phyloP scores from a whole-genome alignment of 2,888 invertebrate species.

The Apoderus coryli region DNA sequence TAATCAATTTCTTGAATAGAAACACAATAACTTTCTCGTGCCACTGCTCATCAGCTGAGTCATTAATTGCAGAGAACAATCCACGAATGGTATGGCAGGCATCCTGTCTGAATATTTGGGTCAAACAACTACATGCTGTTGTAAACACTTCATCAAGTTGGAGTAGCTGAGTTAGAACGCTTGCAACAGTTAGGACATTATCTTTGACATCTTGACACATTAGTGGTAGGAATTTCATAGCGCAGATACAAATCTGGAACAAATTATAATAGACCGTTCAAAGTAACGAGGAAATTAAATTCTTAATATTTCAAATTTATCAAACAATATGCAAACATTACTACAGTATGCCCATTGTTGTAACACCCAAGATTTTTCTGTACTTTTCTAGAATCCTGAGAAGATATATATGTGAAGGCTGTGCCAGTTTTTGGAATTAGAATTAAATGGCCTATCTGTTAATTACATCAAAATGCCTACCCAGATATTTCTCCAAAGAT shows the following conservation, averaged over 20 bases:
- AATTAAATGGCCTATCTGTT: too few relatives aligned
- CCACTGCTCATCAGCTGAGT: constrained; percentile 55
- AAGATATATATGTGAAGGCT: too few relatives aligned
- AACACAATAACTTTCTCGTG: constrained; percentile 82
- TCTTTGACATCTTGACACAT: constrained; percentile 77
- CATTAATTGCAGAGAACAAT: constrained; percentile 41
- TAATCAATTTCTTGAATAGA: constrained; percentile 48
- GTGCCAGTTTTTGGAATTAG: too few relatives aligned
- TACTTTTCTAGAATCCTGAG: too few relatives aligned
- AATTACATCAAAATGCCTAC: too few relatives aligned
- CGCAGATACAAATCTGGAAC: constrained; percentile 78
- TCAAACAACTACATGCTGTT: constrained; percentile 69
- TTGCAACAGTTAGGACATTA: constrained; percentile 74
- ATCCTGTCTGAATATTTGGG: constrained; percentile 61
- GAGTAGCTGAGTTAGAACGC: constrained; percentile 81
- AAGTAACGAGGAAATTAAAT: too few relatives aligned
- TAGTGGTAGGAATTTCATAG: constrained; percentile 78
- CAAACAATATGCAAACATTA: constrained; percentile 2
- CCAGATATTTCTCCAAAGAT: too few relatives aligned
- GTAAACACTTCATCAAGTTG: constrained; percentile 78
- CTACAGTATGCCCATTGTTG: too few relatives aligned
- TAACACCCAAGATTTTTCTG: too few relatives aligned
- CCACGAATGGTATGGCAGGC: constrained; percentile 46
- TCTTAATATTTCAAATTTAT: constrained; percentile 1
- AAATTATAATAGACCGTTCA: constrained; percentile 6